These are phyloP conservation scores for Pachypsylla venusta DNA, from an alignment of 1,140 invertebrate species.

Conservation along the genomic window DNA sequence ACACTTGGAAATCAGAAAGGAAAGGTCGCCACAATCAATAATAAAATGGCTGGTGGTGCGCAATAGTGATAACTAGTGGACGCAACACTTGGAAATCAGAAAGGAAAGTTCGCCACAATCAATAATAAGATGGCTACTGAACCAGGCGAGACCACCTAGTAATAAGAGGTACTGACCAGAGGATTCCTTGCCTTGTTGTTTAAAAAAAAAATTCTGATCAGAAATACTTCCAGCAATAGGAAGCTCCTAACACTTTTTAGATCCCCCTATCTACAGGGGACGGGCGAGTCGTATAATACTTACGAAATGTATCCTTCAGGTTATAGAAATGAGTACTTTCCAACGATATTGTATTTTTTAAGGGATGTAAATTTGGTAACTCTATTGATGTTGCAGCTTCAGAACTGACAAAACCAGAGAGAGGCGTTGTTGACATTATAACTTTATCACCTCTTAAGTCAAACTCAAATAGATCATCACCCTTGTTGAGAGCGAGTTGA, in stretches of 20 bases:
- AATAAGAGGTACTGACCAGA: background rate
- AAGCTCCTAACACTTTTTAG: background rate
- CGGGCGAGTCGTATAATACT: conserved; percentile 31
- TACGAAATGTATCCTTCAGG: conserved; percentile 48
- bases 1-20: too few relatives aligned
- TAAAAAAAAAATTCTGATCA: conserved; percentile 12
- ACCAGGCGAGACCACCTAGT: too few relatives aligned
- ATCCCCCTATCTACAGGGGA: background rate
- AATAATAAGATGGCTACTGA: too few relatives aligned
- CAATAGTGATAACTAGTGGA: too few relatives aligned
- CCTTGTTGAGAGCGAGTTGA: conserved; percentile 16
- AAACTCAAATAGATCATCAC: conserved; percentile 37
- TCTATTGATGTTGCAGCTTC: conserved; percentile 24
- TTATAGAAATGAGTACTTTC: conserved; percentile 45
- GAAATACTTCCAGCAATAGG: background rate
- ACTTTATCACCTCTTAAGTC: conserved; percentile 43
- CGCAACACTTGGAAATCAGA: too few relatives aligned
- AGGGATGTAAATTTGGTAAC: conserved; percentile 53
- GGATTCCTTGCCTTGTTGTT: background rate
- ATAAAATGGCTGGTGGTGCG: too few relatives aligned
- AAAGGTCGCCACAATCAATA: too few relatives aligned
- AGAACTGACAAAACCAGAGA: conserved; percentile 38
- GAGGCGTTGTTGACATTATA: conserved; percentile 42
- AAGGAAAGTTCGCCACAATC: too few relatives aligned
- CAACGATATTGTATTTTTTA: conserved; percentile 51